phyloP scores from a whole-genome alignment of 2,113 vertebrate species.

The Gracilinanus agilis region DNA sequence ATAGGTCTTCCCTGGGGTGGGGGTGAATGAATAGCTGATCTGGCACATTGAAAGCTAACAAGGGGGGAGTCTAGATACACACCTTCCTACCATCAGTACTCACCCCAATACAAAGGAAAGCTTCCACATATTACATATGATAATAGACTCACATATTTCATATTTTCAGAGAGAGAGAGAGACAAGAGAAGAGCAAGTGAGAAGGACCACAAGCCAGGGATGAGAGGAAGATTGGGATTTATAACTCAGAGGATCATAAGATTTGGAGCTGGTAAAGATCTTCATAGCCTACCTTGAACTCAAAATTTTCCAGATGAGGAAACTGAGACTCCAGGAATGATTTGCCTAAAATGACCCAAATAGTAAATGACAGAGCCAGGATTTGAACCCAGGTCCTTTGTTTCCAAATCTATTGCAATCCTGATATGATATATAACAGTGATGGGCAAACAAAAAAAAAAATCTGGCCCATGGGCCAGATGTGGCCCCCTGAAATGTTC shows the following conservation, averaged over 20 bases:
- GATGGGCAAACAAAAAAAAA: no score
- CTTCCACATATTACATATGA: neutral
- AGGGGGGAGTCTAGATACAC: no score
- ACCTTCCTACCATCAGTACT: no score
- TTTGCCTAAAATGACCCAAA: neutral
- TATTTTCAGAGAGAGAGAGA: neutral
- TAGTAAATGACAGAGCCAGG: neutral
- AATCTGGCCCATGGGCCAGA: no score
- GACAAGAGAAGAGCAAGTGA: neutral
- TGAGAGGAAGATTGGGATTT: neutral
- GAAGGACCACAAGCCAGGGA: neutral
- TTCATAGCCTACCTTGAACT: neutral
- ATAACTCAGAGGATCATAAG: neutral
- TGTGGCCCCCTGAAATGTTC: no score
- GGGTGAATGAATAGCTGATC: no score
- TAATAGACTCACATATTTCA: neutral
- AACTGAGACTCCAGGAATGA: neutral
- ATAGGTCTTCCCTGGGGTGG: no score
- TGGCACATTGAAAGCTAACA: no score
- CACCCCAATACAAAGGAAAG: no score
- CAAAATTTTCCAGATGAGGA: neutral
- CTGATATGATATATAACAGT: neutral
- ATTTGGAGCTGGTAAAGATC: neutral
- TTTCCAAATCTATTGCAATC: neutral
- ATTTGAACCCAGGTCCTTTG: neutral